These are phyloP conservation scores for Xylophagus ater DNA, from an alignment of 2,888 invertebrate species.

Conservation along the genomic window DNA sequence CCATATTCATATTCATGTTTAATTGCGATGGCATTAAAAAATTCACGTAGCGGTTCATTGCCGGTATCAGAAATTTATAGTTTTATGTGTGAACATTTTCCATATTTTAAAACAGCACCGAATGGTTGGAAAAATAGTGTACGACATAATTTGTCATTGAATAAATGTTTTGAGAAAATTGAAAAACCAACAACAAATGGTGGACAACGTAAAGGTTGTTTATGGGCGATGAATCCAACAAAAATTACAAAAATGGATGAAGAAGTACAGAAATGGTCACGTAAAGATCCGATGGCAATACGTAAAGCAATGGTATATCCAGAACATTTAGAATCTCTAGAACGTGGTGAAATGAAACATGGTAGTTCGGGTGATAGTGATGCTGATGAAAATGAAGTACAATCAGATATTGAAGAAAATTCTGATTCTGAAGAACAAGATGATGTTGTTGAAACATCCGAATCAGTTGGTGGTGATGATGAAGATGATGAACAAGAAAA, in stretches of 20 bases:
- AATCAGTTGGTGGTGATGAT: slow-evolving; percentile 36
- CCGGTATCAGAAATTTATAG: slow-evolving; percentile 98
- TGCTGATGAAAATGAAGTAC: slow-evolving; percentile 42
- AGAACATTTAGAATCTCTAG: slow-evolving; percentile 70
- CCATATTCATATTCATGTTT: slow-evolving; percentile 96
- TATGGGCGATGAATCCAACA: slow-evolving; percentile 95
- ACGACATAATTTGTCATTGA: slow-evolving; percentile 89
- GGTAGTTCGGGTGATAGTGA: slow-evolving; percentile 51
- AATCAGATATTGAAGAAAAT: slow-evolving; percentile 39
- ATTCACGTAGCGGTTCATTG: slow-evolving; percentile 84
- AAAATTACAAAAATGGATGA: slow-evolving; percentile 96
- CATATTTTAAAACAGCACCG: slow-evolving; percentile 96
- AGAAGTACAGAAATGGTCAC: slow-evolving; percentile 94
- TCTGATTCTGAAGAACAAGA: slow-evolving; percentile 46
- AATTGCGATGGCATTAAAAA: slow-evolving; percentile 95
- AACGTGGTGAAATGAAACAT: slow-evolving; percentile 82
- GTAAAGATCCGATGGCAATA: slow-evolving; percentile 88
- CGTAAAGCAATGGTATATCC: slow-evolving; percentile 91
- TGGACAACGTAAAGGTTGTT: slow-evolving; percentile 73
- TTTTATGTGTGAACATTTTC: slow-evolving; percentile 98
- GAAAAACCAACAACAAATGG: slow-evolving; percentile 86
- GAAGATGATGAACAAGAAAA: slow-evolving; percentile 42
- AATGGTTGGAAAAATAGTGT: slow-evolving; percentile 99
- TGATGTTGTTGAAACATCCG: slow-evolving; percentile 42
- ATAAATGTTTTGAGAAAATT: slow-evolving; percentile 97